A percentile compares a stretch with the other conserved stretches of the same genome.
phyloP scores from a whole-genome alignment of 2,888 invertebrate species.

The Azorinus chamasolen region DNA sequence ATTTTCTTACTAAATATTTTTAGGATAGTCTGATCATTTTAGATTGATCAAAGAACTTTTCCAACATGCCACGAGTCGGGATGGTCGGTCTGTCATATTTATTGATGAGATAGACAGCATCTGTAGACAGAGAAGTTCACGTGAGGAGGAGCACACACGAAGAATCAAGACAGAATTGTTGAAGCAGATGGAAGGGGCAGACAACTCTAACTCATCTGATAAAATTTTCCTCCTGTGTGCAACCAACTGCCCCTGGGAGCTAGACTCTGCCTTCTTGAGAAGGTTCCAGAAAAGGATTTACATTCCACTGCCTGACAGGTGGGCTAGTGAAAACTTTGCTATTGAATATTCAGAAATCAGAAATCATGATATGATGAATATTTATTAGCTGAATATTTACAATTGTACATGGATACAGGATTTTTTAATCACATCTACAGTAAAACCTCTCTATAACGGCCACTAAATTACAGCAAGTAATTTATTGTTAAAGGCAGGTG shows the following conservation, averaged over 20 bases:
- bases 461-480: no score
- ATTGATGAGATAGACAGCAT: slow-evolving; percentile 89
- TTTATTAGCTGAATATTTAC: no score
- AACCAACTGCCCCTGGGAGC: slow-evolving; percentile 90
- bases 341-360: no score
- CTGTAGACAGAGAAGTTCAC: slow-evolving; percentile 87
- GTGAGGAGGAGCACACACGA: slow-evolving; percentile 88
- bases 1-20: no score
- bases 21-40: slow-evolving; percentile 45
- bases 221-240: slow-evolving; percentile 88
- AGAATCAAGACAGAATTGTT: slow-evolving; percentile 89
- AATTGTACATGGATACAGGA: no score
- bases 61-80: slow-evolving; percentile 82
- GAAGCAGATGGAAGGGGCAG: slow-evolving; percentile 87
- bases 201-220: slow-evolving; percentile 71
- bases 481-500: no score
- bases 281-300: slow-evolving; percentile 88
- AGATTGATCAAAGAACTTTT: slow-evolving; percentile 86
- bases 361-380: no score
- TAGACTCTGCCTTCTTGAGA: slow-evolving; percentile 89
- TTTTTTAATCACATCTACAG: no score
- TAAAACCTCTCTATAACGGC: no score
- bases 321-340: slow-evolving; percentile 17
- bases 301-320: slow-evolving; percentile 88
- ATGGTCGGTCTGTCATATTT: slow-evolving; percentile 87